Evolutionary conservation across 2,797 vertebrate genomes (phyloP).

Genomic region (Labroides dimidiatus): DNA sequence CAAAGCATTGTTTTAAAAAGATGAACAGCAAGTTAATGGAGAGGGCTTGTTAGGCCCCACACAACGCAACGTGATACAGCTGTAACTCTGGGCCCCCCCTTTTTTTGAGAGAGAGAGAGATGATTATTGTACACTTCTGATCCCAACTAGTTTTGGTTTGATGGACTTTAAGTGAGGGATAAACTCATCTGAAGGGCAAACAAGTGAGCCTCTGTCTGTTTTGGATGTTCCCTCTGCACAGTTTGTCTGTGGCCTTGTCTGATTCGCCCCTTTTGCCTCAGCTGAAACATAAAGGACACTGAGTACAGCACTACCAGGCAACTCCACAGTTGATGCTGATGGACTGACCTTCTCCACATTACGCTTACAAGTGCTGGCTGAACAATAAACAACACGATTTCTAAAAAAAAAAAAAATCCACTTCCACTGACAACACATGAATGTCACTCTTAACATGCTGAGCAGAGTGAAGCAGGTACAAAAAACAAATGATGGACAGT

Average conservation of each 20-base stretch:
- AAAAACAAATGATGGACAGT: conserved; percentile 2
- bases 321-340: conserved; percentile 25
- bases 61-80: conserved; percentile 65
- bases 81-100: conserved; percentile 60
- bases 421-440: background rate
- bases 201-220: conserved; percentile 40
- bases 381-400: conserved; percentile 16
- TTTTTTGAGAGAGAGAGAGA: conserved; percentile 63
- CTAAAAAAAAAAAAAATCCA: background rate
- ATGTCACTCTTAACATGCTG: background rate
- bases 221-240: conserved; percentile 21
- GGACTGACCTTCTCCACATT: conserved; percentile 1
- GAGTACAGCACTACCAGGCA: conserved; percentile 5
- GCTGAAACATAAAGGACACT: conserved; percentile 31
- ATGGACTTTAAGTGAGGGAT: conserved; percentile 45
- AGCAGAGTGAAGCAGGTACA: conserved; percentile 5
- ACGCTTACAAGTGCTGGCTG: conserved; percentile 1
- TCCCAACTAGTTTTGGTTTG: conserved; percentile 18
- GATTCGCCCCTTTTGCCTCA: conserved; percentile 36
- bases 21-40: conserved; percentile 34
- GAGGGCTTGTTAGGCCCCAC: conserved; percentile 38
- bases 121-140: conserved; percentile 52
- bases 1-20: conserved; percentile 16
- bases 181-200: conserved; percentile 57
- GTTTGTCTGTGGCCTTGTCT: conserved; percentile 31